Percentiles rank a stretch among this genome's conserved stretches.
phyloP scores from a whole-genome alignment of 1,140 invertebrate genomes.

The Pseudoatta argentina region DNA sequence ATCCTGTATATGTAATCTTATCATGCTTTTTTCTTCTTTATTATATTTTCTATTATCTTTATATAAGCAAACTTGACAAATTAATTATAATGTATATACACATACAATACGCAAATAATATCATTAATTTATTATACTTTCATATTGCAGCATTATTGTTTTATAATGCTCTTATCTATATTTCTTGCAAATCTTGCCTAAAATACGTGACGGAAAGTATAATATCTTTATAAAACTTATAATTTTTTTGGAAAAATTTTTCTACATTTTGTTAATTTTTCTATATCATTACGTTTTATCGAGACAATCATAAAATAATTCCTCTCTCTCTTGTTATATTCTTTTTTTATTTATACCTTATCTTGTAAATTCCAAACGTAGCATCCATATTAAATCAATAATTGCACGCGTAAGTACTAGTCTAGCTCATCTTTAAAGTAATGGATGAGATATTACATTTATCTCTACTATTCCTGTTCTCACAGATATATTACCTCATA shows the following conservation, averaged over 20 bases:
- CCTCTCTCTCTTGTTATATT: background rate
- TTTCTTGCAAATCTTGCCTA: background rate
- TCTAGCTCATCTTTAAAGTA: background rate
- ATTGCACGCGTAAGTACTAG: background rate
- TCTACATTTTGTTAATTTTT: background rate
- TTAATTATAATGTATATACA: background rate
- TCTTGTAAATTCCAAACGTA: background rate
- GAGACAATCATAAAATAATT: background rate
- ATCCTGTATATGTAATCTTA: background rate
- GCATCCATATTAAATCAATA: background rate
- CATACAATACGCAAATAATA: background rate
- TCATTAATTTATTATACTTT: background rate
- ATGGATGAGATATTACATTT: background rate
- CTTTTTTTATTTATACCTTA: background rate
- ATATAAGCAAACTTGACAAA: background rate
- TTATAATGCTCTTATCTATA: background rate
- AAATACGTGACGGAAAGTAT: background rate
- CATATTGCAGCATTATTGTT: no score
- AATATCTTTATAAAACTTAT: background rate
- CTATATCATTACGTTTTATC: background rate
- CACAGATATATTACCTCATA: background rate
- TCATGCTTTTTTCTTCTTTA: background rate
- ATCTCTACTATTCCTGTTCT: background rate
- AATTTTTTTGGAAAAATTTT: background rate
- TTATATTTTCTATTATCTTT: background rate